A percentile compares a stretch with the other conserved stretches of the same genome.
phyloP scores from a whole-genome alignment of 2,797 vertebrate species.

The Micropoecilia bifurca region DNA sequence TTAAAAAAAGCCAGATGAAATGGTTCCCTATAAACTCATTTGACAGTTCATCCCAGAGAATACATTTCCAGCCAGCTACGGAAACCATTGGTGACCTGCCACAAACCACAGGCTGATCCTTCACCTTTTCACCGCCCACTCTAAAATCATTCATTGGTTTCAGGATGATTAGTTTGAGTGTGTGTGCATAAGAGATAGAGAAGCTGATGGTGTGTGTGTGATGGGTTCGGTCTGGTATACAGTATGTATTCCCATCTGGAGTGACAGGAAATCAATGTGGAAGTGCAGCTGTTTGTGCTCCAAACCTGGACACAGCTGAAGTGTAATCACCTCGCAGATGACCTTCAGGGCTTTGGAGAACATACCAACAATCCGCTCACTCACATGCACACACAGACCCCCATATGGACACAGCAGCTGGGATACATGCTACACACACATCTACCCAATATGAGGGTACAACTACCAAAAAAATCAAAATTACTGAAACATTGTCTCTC shows the following conservation, averaged over 20 bases:
- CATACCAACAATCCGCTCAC: conserved; percentile 20
- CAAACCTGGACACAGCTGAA: conserved; percentile 60
- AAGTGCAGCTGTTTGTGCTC: conserved; percentile 67
- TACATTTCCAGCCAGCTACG: conserved; percentile 44
- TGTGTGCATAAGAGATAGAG: conserved; percentile 17
- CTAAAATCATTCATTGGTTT: conserved; percentile 54
- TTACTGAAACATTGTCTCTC: not conserved
- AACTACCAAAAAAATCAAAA: not conserved
- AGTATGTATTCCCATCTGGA: conserved; percentile 72
- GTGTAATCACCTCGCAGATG: conserved; percentile 66
- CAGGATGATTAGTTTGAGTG: conserved; percentile 34
- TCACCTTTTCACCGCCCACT: conserved; percentile 56
- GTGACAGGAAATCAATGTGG: conserved; percentile 80
- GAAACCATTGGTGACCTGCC: conserved; percentile 62
- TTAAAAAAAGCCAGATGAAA: conserved; percentile 66
- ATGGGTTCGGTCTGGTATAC: conserved; percentile 56
- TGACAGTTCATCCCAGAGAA: conserved; percentile 63
- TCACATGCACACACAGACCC: not conserved
- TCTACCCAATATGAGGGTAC: not conserved
- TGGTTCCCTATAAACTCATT: conserved; percentile 54
- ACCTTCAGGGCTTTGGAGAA: conserved; percentile 60
- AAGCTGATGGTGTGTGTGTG: conserved; percentile 8
- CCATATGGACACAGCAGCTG: conserved; percentile 29
- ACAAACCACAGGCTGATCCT: conserved; percentile 52
- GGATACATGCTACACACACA: conserved; percentile 21